phyloP scores from a whole-genome alignment of 2,113 vertebrate species.

The Thunnus maccoyii region DNA sequence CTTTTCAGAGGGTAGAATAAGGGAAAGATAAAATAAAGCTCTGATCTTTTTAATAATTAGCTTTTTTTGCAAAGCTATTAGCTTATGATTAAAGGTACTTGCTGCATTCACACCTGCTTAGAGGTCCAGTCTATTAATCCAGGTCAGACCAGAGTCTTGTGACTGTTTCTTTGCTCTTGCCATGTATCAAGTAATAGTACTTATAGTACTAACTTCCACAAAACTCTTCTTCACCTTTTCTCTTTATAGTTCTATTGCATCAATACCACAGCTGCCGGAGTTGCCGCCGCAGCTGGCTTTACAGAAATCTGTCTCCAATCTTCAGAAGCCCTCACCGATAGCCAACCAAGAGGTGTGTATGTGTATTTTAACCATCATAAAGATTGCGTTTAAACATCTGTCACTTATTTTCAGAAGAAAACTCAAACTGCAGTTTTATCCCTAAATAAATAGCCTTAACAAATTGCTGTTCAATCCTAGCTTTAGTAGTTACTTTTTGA shows the following conservation, averaged over 20 bases:
- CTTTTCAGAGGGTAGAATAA: neutral
- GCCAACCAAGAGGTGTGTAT: slow-evolving; percentile 93
- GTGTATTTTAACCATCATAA: neutral
- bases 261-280: slow-evolving; percentile 96
- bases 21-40: neutral
- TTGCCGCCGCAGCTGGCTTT: slow-evolving; percentile 98
- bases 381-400: neutral
- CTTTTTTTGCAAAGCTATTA: neutral
- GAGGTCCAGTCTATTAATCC: neutral
- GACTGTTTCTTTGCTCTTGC: neutral
- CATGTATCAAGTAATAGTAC: neutral
- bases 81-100: neutral
- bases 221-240: neutral
- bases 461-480: too few relatives aligned
- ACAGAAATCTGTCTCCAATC: slow-evolving; percentile 99
- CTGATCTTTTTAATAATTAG: slow-evolving; percentile 11
- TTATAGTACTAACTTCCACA: neutral
- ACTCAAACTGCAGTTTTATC: neutral
- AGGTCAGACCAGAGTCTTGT: too few relatives aligned
- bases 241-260: slow-evolving; percentile 92
- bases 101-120: neutral
- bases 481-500: too few relatives aligned
- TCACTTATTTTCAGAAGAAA: neutral
- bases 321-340: slow-evolving; percentile 95
- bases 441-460: too few relatives aligned